Evolutionary conservation across 2,888 invertebrate species (phyloP).

Genomic region (Tachystola acroxantha): DNA sequence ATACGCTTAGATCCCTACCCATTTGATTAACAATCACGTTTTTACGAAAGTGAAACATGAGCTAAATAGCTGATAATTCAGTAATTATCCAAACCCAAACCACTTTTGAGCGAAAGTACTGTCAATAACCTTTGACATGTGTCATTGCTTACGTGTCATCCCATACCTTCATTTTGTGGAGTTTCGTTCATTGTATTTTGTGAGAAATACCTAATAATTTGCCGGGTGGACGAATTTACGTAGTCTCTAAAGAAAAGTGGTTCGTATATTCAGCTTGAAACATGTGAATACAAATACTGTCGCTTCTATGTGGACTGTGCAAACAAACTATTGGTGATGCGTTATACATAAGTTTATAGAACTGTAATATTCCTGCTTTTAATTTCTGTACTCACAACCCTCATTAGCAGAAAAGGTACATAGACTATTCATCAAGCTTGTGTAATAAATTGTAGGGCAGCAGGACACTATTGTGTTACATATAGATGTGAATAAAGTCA

Average conservation of each 20-base stretch:
- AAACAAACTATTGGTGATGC: too few species aligned
- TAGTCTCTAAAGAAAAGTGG: background rate
- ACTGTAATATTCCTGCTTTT: too few species aligned
- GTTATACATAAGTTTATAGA: too few species aligned
- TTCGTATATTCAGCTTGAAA: constrained; percentile 2
- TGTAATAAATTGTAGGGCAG: too few species aligned
- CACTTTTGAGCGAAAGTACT: constrained; percentile 45
- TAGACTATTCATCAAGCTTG: too few species aligned
- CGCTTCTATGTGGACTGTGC: too few species aligned
- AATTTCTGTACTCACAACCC: too few species aligned
- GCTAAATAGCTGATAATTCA: background rate
- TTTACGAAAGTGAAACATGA: background rate
- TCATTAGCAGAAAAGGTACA: too few species aligned
- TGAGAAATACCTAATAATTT: constrained; percentile 1
- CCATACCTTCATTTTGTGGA: constrained; percentile 43
- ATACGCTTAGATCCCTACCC: background rate
- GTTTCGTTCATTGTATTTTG: constrained; percentile 20
- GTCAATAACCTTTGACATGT: constrained; percentile 79
- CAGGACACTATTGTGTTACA: too few species aligned
- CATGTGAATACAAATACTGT: too few species aligned
- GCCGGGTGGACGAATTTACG: background rate
- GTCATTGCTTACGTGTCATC: constrained; percentile 78
- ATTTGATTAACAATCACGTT: background rate
- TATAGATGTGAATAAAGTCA: too few species aligned
- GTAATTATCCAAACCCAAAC: background rate